A percentile compares a stretch with the other conserved stretches of the same genome.
These are phyloP conservation scores for Zaprionus inermis DNA, from an alignment of 1,140 invertebrate genomes.

Conservation along the genomic window DNA sequence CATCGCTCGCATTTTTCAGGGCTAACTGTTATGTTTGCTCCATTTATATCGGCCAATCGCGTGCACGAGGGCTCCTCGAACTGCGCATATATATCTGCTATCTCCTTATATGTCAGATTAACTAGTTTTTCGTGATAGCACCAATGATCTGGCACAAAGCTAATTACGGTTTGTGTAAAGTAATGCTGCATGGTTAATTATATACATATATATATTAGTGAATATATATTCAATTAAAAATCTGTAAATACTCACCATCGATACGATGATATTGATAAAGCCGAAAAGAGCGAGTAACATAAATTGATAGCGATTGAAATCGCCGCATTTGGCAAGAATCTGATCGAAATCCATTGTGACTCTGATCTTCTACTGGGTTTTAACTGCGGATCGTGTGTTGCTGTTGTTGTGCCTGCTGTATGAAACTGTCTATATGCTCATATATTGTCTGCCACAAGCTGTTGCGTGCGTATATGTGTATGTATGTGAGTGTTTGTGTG, in stretches of 20 bases:
- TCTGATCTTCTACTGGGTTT: slow-evolving; percentile 30
- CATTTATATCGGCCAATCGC: slow-evolving; percentile 58
- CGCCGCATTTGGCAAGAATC: slow-evolving; percentile 86
- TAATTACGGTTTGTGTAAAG: slow-evolving; percentile 86
- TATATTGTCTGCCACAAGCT: slow-evolving; percentile 36
- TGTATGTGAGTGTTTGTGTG: slow-evolving; percentile 5
- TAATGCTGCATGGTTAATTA: slow-evolving; percentile 82
- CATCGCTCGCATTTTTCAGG: slow-evolving; percentile 83
- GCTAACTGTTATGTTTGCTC: slow-evolving; percentile 64
- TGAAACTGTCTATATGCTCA: background rate
- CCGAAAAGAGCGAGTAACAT: slow-evolving; percentile 86
- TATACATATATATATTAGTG: background rate
- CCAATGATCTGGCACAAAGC: slow-evolving; percentile 85
- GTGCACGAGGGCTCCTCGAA: slow-evolving; percentile 77
- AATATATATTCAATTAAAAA: background rate
- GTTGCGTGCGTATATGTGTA: slow-evolving; percentile 12
- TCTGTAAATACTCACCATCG: slow-evolving; percentile 73
- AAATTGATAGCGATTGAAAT: slow-evolving; percentile 87
- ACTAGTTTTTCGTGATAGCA: slow-evolving; percentile 80
- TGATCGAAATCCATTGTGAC: slow-evolving; percentile 86
- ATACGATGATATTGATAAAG: slow-evolving; percentile 85
- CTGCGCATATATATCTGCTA: slow-evolving; percentile 71
- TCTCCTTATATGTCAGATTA: slow-evolving; percentile 80
- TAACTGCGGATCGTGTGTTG: background rate
- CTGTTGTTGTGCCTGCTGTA: too few species aligned